Conservation (phyloP, 2,888 invertebrate genomes). For the Zygothrica quintamaculata region DNA sequence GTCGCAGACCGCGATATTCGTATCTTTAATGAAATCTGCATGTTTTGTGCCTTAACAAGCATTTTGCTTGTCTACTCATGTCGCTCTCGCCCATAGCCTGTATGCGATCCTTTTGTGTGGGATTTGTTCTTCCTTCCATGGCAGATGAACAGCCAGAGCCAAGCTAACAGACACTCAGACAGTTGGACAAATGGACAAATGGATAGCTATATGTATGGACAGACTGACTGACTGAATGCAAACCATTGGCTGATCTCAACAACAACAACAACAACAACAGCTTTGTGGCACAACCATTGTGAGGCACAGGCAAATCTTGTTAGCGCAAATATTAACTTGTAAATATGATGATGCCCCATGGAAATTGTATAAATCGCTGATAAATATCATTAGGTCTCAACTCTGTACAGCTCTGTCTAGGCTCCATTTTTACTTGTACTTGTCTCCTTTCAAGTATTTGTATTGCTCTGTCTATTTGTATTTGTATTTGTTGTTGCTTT, state of each 20-base stretch:
- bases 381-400: constrained; percentile 77
- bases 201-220: constrained; percentile 17
- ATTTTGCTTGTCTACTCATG: constrained; percentile 83
- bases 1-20: too few relatives aligned
- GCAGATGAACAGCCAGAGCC: neutral
- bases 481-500: constrained; percentile 56
- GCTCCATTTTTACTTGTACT: constrained; percentile 34
- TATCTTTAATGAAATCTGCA: constrained; percentile 83
- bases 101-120: constrained; percentile 70
- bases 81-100: constrained; percentile 36
- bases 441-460: constrained; percentile 21
- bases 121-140: constrained; percentile 50
- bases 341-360: constrained; percentile 83
- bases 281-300: constrained; percentile 49
- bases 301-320: constrained; percentile 73
- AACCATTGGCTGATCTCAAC: neutral
- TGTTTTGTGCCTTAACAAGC: constrained; percentile 83
- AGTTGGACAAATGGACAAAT: constrained; percentile 13
- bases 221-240: constrained; percentile 9
- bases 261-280: too few relatives aligned
- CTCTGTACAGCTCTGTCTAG: constrained; percentile 15
- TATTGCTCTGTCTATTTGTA: constrained; percentile 31
- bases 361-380: constrained; percentile 81
- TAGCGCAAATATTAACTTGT: constrained; percentile 84
- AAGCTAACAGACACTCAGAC: too few relatives aligned